These are phyloP conservation scores for Lasioglossum albipes DNA, from an alignment of 1,140 invertebrate genomes.

Conservation along the genomic window DNA sequence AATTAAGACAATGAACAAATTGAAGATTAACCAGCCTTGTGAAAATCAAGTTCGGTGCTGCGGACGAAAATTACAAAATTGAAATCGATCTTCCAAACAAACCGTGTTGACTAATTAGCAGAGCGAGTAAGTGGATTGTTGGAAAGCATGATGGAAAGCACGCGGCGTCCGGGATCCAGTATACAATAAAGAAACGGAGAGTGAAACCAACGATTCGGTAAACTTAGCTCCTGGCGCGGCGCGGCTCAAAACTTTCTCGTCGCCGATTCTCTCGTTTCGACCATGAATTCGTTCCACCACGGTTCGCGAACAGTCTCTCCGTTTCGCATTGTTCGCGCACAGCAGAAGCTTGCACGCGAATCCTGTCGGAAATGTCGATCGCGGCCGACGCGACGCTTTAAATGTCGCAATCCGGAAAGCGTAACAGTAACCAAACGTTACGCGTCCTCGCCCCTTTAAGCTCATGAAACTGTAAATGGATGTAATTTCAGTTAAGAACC, in stretches of 20 bases:
- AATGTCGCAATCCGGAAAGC: conserved; percentile 36
- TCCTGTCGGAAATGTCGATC: conserved; percentile 28
- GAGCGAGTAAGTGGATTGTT: too few relatives aligned
- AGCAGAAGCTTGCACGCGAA: conserved; percentile 6
- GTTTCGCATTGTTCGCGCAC: background rate
- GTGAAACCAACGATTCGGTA: background rate
- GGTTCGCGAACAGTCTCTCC: background rate
- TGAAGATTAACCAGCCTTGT: too few relatives aligned
- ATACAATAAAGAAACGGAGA: background rate
- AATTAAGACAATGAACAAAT: too few relatives aligned
- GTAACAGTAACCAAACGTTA: conserved; percentile 40
- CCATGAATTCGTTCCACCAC: conserved; percentile 9
- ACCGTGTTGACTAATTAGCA: too few relatives aligned
- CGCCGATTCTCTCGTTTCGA: background rate
- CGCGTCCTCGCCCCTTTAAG: conserved; percentile 9
- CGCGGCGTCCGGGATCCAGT: too few relatives aligned
- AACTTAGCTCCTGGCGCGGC: background rate
- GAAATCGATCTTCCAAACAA: too few relatives aligned
- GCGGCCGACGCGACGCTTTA: conserved; percentile 1
- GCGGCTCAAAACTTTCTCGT: conserved; percentile 7
- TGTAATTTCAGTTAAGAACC: conserved; percentile 44
- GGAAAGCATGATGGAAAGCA: too few relatives aligned
- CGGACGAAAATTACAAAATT: too few relatives aligned
- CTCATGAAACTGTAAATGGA: conserved; percentile 26
- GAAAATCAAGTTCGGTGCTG: too few relatives aligned